Evolutionary conservation across 1,140 invertebrate genomes (phyloP).

Genomic region (Luehdorfia chinensis): DNA sequence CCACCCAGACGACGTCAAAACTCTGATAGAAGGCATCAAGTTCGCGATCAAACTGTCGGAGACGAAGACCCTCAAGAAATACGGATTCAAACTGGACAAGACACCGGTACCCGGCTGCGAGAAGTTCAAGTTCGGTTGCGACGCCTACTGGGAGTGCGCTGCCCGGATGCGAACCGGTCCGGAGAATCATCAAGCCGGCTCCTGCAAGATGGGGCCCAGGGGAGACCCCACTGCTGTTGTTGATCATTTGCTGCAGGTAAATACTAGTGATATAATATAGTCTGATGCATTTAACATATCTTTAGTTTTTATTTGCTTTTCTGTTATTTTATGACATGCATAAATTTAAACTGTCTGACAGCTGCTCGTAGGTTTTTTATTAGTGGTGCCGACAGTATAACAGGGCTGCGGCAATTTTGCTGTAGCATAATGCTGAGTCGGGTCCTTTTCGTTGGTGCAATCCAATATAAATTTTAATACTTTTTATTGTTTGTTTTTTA

Average conservation of each 20-base stretch:
- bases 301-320: too few species aligned
- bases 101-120: slow-evolving; percentile 86
- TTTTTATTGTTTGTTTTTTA: too few species aligned
- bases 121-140: slow-evolving; percentile 83
- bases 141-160: slow-evolving; percentile 90
- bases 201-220: slow-evolving; percentile 87
- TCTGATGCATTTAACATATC: too few species aligned
- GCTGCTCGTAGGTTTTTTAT: too few species aligned
- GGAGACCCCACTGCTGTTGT: slow-evolving; percentile 84
- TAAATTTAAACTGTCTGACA: too few species aligned
- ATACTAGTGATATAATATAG: too few species aligned
- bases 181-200: slow-evolving; percentile 91
- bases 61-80: slow-evolving; percentile 81
- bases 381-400: too few species aligned
- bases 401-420: too few species aligned
- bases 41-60: slow-evolving; percentile 83
- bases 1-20: slow-evolving; percentile 82
- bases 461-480: too few species aligned
- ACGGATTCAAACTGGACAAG: slow-evolving; percentile 84
- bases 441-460: too few species aligned
- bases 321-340: too few species aligned
- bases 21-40: slow-evolving; percentile 86
- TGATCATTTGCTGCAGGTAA: slow-evolving; percentile 80
- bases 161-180: slow-evolving; percentile 85
- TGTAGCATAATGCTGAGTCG: too few species aligned